phyloP scores from a whole-genome alignment of 2,113 vertebrate species.

The Mionectes macconnelli region DNA sequence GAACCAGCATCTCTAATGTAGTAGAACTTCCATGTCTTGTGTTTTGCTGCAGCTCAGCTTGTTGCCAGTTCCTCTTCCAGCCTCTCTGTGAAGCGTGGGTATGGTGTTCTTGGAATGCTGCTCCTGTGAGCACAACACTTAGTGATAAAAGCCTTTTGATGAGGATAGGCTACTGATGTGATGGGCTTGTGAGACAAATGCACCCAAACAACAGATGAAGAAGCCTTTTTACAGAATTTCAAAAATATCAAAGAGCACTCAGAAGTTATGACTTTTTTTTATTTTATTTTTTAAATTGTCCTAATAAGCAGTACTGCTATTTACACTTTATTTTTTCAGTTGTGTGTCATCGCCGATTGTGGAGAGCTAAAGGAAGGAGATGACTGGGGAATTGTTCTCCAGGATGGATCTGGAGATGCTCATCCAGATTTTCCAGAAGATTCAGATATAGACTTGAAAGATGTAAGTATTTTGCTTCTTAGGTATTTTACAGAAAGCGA shows the following conservation, averaged over 20 bases:
- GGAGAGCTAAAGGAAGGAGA: constrained; percentile 89
- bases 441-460: constrained; percentile 86
- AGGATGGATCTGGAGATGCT: constrained; percentile 85
- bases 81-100: background rate
- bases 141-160: background rate
- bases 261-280: background rate
- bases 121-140: background rate
- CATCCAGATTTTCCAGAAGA: constrained; percentile 94
- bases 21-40: background rate
- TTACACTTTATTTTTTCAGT: constrained; percentile 68
- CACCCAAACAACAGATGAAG: constrained; percentile 19
- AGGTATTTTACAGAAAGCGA: background rate
- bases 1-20: background rate
- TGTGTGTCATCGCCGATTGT: constrained; percentile 87
- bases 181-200: background rate
- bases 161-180: background rate
- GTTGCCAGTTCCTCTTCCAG: background rate
- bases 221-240: background rate
- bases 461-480: constrained; percentile 76
- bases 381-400: constrained; percentile 77
- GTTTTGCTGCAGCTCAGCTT: background rate
- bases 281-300: background rate
- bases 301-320: background rate
- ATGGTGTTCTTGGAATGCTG: background rate
- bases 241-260: background rate